These are phyloP conservation scores for Pardosa pseudoannulata DNA, from an alignment of 2,888 invertebrate genomes.

Conservation along the genomic window DNA sequence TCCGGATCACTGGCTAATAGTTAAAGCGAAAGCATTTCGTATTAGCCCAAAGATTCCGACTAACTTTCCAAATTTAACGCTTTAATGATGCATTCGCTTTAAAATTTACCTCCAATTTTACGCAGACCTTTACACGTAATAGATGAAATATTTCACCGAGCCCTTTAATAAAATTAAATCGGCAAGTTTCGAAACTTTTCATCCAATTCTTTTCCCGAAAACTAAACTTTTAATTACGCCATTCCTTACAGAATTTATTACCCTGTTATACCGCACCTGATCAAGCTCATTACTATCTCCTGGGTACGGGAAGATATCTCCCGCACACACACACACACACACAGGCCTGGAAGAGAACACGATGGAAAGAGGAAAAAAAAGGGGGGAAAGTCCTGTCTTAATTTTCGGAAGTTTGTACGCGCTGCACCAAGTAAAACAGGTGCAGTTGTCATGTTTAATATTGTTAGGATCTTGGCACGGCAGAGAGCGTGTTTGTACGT, in stretches of 20 bases:
- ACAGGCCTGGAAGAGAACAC: neutral
- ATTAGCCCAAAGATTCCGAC: too few relatives aligned
- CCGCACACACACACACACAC: too few relatives aligned
- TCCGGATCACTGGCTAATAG: too few relatives aligned
- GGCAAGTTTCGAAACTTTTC: neutral
- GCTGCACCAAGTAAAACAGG: constrained; percentile 21
- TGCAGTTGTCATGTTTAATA: constrained; percentile 52
- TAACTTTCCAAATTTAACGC: too few relatives aligned
- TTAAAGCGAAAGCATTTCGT: too few relatives aligned
- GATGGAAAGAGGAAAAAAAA: neutral
- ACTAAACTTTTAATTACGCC: constrained; percentile 4
- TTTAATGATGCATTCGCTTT: too few relatives aligned
- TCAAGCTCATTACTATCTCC: neutral
- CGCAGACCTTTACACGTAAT: neutral
- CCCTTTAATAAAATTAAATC: neutral
- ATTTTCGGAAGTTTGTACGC: constrained; percentile 33
- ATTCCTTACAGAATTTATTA: neutral
- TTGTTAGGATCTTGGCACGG: constrained; percentile 37
- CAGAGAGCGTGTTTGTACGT: constrained; percentile 41
- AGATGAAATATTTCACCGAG: neutral
- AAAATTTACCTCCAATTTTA: too few relatives aligned
- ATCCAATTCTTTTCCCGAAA: neutral
- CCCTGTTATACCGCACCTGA: neutral
- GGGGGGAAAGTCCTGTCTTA: neutral
- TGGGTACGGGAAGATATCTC: neutral